Evolutionary conservation across 2,797 vertebrate genomes (phyloP).

Genomic region (Nasua narica): DNA sequence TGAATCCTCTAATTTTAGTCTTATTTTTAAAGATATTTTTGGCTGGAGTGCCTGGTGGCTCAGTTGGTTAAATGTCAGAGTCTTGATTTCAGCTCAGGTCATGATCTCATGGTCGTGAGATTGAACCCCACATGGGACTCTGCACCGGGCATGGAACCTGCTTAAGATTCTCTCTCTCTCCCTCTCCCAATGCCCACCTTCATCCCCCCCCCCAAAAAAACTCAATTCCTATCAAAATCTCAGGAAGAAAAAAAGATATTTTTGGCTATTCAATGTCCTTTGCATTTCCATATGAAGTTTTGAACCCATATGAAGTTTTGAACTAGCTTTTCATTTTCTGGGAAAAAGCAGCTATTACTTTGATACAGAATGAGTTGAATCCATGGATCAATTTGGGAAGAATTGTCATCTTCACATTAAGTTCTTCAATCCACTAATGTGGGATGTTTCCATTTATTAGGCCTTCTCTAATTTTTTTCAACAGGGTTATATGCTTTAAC

Average conservation of each 20-base stretch:
- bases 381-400: not conserved
- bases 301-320: not conserved
- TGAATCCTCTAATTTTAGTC: not conserved
- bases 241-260: not conserved
- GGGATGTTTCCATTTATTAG: not conserved
- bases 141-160: not conserved
- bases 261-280: not conserved
- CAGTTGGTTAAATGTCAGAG: not conserved
- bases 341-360: not conserved
- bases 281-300: slow-evolving; percentile 23
- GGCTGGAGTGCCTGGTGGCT: not conserved
- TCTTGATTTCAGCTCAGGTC: not conserved
- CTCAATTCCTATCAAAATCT: not conserved
- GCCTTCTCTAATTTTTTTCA: not conserved
- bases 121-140: not conserved
- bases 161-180: not conserved
- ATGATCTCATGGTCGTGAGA: not conserved
- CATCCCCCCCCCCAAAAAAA: not conserved
- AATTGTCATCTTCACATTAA: not conserved
- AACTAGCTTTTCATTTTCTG: not conserved
- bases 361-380: not conserved
- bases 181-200: not conserved
- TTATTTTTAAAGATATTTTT: not conserved
- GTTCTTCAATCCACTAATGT: not conserved
- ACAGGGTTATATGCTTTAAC: not conserved